Base-by-base conservation (phyloP, 2,888 invertebrate species). In the Amphiduros pacificus region DNA sequence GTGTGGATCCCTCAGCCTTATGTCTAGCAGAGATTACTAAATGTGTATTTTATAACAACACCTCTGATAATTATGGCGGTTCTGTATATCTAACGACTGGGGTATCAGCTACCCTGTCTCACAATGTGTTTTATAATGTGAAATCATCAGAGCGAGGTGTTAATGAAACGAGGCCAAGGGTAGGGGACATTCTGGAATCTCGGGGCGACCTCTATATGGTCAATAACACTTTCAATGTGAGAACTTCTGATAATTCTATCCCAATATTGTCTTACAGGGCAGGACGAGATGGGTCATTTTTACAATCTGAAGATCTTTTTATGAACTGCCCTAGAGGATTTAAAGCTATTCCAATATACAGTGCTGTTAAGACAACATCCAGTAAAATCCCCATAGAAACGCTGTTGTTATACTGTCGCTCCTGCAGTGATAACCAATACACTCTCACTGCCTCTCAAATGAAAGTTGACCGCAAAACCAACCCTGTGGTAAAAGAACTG, bases 21-120 rank as follows among this genome's bases (percentile, higher is more conserved):
- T 55, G 55, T 27, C 24, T 41, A 24, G 55, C 28, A 2, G 40
- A 41, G 27, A 55, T 55, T 17, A 40, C 24, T 20, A 28, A 41
- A 2, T 55, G 55, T 29, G 2, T 28, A n/a, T 55, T 55, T 27
- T 20, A 41, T 11, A 55, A 55, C 48, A 55, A 55, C 41, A 41
- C 55, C 2, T 41, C 55, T 6, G 17, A 28, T 28, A 55, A 55
- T n/a, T 55, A 55, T 44, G 55, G 55, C 6, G 55, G 55, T 5
- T 41, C 27, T 2, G 27, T 55, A 24, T 55, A 55, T 27, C 20
- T 55, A 14, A 55, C 55, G 5, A 5, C 55, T 3, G 41, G 44
- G 14, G 55, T 55, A 9, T 24, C 27, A 4, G 55, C 48, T 11
- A 24, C 20, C 9, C n/a, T 55, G 20, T 14, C 40, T 11, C 9